Conservation (phyloP, 2,888 invertebrate species). For the Hofmannophila pseudospretella region DNA sequence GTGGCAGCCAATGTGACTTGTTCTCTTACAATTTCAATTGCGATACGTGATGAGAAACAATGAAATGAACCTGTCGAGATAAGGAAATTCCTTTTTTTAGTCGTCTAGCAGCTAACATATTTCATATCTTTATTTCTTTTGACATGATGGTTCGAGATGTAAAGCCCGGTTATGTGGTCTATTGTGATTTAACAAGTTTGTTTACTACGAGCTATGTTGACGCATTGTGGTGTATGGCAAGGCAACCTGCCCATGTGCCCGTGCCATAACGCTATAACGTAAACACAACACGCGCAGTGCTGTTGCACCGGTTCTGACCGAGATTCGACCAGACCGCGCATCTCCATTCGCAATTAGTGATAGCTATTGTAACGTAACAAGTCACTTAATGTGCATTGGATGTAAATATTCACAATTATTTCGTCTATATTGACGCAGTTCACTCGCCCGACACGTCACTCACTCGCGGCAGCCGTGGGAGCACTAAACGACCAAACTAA, state of each 20-base stretch:
- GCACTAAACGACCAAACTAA: conserved; percentile 46
- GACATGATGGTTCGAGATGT: no score
- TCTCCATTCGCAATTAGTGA: conserved; percentile 4
- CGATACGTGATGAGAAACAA: no score
- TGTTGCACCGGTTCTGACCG: conserved; percentile 22
- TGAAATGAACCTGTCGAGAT: no score
- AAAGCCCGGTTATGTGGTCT: background rate
- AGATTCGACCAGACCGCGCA: conserved; percentile 29
- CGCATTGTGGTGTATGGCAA: conserved; percentile 45
- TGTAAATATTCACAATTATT: conserved; percentile 43
- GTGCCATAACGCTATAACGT: conserved; percentile 34
- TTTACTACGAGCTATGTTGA: conserved; percentile 38
- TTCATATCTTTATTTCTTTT: no score
- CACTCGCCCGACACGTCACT: conserved; percentile 45
- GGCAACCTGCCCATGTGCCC: conserved; percentile 37
- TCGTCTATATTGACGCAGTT: conserved; percentile 29
- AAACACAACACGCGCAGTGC: conserved; percentile 36
- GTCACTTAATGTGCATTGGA: conserved; percentile 33
- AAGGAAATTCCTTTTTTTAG: no score
- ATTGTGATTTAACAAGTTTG: conserved; percentile 27
- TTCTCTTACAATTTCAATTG: no score
- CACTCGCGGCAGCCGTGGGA: conserved; percentile 49
- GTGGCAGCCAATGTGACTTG: no score
- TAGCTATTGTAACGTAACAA: conserved; percentile 26
- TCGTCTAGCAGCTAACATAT: no score